Evolutionary conservation across 2,888 invertebrate genomes (phyloP).

Genomic region (Heliconius sara): DNA sequence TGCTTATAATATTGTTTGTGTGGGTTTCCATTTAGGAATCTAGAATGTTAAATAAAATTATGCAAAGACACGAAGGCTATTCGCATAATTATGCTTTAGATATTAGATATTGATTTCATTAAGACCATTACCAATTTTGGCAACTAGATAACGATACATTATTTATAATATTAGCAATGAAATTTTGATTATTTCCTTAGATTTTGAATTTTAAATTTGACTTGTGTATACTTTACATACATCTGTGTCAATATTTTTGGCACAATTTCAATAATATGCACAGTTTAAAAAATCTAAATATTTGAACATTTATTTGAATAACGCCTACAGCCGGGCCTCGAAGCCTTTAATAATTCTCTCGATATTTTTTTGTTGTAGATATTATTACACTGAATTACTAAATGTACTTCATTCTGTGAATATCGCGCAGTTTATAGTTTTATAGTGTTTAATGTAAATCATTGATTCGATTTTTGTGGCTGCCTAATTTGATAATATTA

Average conservation of each 20-base stretch:
- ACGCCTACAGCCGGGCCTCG: background rate
- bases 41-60: constrained; percentile 14
- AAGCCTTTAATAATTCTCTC: background rate
- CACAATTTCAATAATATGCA: background rate
- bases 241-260: background rate
- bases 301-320: background rate
- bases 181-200: background rate
- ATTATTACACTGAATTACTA: background rate
- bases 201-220: background rate
- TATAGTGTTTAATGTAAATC: too few relatives aligned
- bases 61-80: constrained; percentile 19
- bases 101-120: constrained; percentile 1
- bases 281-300: background rate
- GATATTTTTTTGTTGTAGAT: background rate
- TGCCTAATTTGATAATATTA: background rate
- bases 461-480: background rate
- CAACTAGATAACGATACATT: background rate
- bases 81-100: constrained; percentile 5
- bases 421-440: too few relatives aligned
- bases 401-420: background rate
- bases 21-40: background rate
- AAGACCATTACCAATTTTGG: constrained; percentile 1
- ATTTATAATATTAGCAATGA: background rate
- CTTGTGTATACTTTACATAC: too few relatives aligned
- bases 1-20: background rate